A percentile compares a stretch with the other conserved stretches of the same genome.
phyloP scores from a whole-genome alignment of 1,140 invertebrate species.

The Odontomachus brunneus region DNA sequence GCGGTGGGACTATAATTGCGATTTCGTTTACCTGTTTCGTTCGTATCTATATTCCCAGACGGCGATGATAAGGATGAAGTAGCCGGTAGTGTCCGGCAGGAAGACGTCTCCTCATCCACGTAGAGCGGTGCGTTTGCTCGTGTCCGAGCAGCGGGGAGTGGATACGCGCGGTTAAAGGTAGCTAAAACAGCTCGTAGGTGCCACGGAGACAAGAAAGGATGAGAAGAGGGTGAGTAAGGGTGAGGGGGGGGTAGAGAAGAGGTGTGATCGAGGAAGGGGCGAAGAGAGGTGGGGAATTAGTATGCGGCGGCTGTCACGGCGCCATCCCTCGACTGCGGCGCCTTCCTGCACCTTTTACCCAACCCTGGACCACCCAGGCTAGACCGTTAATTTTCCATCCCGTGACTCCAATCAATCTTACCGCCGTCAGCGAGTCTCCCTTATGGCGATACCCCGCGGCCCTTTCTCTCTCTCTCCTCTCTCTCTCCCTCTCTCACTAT shows the following conservation, averaged over 20 bases:
- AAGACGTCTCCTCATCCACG: constrained; percentile 14
- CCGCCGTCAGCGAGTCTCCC: constrained; percentile 79
- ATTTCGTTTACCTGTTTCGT: background rate
- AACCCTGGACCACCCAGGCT: constrained; percentile 70
- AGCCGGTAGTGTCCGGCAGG: constrained; percentile 25
- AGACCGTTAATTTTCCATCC: constrained; percentile 85
- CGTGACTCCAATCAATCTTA: constrained; percentile 85
- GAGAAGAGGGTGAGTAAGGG: background rate
- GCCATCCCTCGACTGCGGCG: constrained; percentile 66
- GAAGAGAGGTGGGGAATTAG: constrained; percentile 75
- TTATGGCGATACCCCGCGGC: constrained; percentile 63
- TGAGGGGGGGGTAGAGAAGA: background rate
- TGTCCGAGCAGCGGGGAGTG: constrained; percentile 1
- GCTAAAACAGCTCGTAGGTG: constrained; percentile 54
- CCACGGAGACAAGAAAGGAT: background rate
- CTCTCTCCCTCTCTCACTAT: constrained; percentile 64
- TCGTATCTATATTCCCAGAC: constrained; percentile 25
- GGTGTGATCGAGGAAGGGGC: constrained; percentile 7
- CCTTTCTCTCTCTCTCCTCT: constrained; percentile 58
- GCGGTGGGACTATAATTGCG: no score
- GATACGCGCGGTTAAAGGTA: constrained; percentile 57
- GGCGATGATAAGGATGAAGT: constrained; percentile 42
- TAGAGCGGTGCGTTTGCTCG: background rate
- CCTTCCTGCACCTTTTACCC: constrained; percentile 69
- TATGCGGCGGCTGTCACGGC: constrained; percentile 81